Conservation (phyloP, 2,888 invertebrate species). For the Stenolophus ochropezus region DNA sequence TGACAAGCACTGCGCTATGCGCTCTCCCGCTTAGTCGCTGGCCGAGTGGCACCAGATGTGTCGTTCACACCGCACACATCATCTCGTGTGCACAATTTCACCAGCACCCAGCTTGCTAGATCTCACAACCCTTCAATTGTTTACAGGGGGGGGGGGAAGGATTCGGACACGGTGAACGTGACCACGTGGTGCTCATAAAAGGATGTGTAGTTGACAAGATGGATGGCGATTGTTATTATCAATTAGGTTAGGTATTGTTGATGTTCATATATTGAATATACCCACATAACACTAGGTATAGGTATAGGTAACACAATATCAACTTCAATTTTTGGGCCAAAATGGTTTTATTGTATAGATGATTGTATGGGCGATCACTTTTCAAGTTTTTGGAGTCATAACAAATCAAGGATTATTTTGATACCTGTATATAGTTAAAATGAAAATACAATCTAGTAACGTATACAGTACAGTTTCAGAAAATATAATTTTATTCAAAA, state of each 20-base stretch:
- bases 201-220: background rate
- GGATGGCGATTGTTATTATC: background rate
- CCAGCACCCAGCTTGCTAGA: background rate
- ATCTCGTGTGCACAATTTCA: constrained; percentile 8
- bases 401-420: too few species aligned
- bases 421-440: too few species aligned
- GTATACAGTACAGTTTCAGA: too few species aligned
- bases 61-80: constrained; percentile 26
- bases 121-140: constrained; percentile 31
- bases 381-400: too few species aligned
- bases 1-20: constrained; percentile 9
- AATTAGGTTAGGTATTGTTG: background rate
- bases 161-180: background rate
- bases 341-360: too few species aligned
- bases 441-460: too few species aligned
- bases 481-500: too few species aligned
- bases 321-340: background rate
- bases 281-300: background rate
- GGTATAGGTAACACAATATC: background rate
- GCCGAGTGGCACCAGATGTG: constrained; percentile 23
- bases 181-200: too few species aligned
- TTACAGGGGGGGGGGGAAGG: background rate
- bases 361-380: too few species aligned
- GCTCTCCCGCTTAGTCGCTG: constrained; percentile 27
- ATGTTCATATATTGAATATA: background rate